phyloP scores from a whole-genome alignment of 2,797 vertebrate species.

The Mormyrops attenuatus region DNA sequence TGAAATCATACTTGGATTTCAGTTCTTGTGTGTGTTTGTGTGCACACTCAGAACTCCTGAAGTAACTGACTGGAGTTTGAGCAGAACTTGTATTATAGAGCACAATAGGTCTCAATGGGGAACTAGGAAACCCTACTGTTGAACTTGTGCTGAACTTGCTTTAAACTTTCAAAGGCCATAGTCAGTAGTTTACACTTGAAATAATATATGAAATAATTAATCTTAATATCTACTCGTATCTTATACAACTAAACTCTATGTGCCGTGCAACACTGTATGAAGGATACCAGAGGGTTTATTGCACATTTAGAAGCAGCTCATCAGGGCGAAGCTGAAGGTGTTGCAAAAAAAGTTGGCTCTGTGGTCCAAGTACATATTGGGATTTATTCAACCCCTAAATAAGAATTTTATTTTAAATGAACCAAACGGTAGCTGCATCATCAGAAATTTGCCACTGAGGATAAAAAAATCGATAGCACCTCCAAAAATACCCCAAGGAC shows the following conservation, averaged over 20 bases:
- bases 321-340: not conserved
- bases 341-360: not conserved
- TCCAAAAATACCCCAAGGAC: not conserved
- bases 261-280: not conserved
- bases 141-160: not conserved
- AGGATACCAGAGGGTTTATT: not conserved
- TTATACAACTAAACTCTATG: too few relatives aligned
- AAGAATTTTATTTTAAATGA: not conserved
- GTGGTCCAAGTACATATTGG: not conserved
- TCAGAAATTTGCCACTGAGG: not conserved
- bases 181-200: too few relatives aligned
- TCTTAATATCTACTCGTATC: too few relatives aligned
- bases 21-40: not conserved
- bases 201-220: too few relatives aligned
- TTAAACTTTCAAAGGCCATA: not conserved
- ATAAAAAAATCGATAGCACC: slow-evolving; percentile 3
- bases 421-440: slow-evolving; percentile 1
- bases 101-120: not conserved
- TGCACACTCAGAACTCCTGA: not conserved
- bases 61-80: not conserved
- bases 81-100: not conserved
- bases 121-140: not conserved
- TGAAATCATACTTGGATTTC: not conserved
- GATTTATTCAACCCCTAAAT: not conserved
- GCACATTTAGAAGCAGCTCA: not conserved